These are phyloP conservation scores for Linnaemya vulpina DNA, from an alignment of 2,888 invertebrate species.

Conservation along the genomic window DNA sequence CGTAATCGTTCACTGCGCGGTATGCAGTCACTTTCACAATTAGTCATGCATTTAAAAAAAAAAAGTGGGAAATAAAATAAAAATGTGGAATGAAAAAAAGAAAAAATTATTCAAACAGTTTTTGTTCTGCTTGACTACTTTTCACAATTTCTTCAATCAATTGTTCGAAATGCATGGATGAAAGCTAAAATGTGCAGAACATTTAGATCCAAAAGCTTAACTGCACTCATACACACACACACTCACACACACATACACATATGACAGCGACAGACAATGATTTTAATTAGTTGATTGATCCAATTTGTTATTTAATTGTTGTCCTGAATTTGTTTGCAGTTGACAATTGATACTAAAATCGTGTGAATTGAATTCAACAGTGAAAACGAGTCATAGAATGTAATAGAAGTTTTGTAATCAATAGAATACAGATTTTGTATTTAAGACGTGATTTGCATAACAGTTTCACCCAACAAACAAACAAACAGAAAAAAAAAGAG, in stretches of 20 bases:
- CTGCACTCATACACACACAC: neutral
- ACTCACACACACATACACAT: neutral
- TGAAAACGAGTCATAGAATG: neutral
- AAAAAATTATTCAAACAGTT: neutral
- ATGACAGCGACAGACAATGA: constrained; percentile 44
- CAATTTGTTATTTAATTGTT: constrained; percentile 69
- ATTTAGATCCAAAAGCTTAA: neutral
- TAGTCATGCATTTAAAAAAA: constrained; percentile 3
- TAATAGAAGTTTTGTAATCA: neutral
- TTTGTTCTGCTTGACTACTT: neutral
- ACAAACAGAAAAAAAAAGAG: too few species aligned
- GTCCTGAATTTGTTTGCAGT: constrained; percentile 57
- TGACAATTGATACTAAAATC: constrained; percentile 65
- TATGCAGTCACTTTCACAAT: constrained; percentile 56
- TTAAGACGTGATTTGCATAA: constrained; percentile 67
- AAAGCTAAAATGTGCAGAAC: neutral
- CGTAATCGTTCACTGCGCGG: constrained; percentile 32
- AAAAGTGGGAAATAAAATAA: too few species aligned
- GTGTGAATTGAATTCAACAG: constrained; percentile 47
- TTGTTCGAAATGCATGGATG: neutral
- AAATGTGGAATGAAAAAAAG: too few species aligned
- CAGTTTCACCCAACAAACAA: constrained; percentile 27
- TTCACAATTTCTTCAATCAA: neutral
- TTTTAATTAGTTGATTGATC: constrained; percentile 70
- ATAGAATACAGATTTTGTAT: constrained; percentile 34